Conservation (phyloP, 2,797 vertebrate genomes). For the Macropodus opercularis region DNA sequence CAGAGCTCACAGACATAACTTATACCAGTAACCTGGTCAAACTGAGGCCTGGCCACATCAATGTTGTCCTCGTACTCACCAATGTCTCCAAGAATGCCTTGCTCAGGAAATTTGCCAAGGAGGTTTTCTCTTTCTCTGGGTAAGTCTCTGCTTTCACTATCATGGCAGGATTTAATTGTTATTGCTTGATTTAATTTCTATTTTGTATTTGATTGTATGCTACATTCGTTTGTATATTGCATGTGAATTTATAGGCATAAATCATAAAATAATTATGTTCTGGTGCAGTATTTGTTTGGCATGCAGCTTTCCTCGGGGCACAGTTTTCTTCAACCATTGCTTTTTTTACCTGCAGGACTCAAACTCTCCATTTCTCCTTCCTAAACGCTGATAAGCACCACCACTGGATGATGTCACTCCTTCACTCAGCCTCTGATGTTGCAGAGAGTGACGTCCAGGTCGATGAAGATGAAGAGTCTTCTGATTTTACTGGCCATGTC, state of each 20-base stretch:
- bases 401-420: conserved; percentile 89
- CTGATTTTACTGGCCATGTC: conserved; percentile 89
- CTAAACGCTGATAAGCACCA: conserved; percentile 93
- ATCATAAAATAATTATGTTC: neutral
- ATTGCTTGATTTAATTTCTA: neutral
- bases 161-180: neutral
- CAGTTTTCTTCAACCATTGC: neutral
- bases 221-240: neutral
- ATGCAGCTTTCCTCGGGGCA: neutral
- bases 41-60: conserved; percentile 93
- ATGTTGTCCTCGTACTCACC: conserved; percentile 92
- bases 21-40: conserved; percentile 94
- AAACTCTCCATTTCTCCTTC: conserved; percentile 95
- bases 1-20: conserved; percentile 92
- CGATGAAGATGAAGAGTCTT: conserved; percentile 70
- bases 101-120: conserved; percentile 92
- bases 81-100: conserved; percentile 87
- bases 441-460: conserved; percentile 61
- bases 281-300: neutral
- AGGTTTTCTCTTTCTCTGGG: conserved; percentile 96
- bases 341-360: conserved; percentile 78
- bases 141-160: conserved; percentile 63
- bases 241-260: neutral
- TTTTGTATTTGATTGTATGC: neutral
- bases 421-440: conserved; percentile 80